These are phyloP conservation scores for Diadophis punctatus DNA, from an alignment of 2,113 vertebrate species.

Conservation along the genomic window DNA sequence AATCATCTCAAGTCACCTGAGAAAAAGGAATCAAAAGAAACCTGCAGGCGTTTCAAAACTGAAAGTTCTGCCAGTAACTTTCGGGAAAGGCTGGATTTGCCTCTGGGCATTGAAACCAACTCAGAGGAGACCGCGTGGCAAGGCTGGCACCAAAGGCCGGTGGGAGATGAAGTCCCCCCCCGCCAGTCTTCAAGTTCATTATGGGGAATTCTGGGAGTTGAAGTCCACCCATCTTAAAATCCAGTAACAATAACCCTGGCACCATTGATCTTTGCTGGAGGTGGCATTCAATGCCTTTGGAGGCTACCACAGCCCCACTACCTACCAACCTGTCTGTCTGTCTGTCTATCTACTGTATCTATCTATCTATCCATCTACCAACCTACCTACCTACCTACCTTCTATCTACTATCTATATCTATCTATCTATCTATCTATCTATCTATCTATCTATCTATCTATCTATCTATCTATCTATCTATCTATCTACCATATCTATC, in stretches of 20 bases:
- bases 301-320: too few relatives aligned
- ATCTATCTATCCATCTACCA: too few relatives aligned
- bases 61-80: neutral
- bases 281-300: too few relatives aligned
- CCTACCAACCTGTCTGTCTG: too few relatives aligned
- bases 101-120: neutral
- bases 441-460: too few relatives aligned
- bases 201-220: neutral
- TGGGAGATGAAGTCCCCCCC: neutral
- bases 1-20: conserved; percentile 11
- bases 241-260: too few relatives aligned
- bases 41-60: neutral
- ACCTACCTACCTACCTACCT: too few relatives aligned
- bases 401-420: too few relatives aligned
- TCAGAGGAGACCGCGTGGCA: neutral
- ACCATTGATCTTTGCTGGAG: neutral
- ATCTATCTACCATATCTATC: too few relatives aligned
- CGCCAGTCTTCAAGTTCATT: neutral
- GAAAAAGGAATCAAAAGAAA: conserved; percentile 12
- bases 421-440: too few relatives aligned
- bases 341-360: too few relatives aligned
- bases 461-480: too few relatives aligned
- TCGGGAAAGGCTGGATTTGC: neutral
- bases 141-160: neutral
- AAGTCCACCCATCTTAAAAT: neutral